Base-by-base conservation (phyloP, 2,797 vertebrate genomes). In the Bradypodion ventrale region DNA sequence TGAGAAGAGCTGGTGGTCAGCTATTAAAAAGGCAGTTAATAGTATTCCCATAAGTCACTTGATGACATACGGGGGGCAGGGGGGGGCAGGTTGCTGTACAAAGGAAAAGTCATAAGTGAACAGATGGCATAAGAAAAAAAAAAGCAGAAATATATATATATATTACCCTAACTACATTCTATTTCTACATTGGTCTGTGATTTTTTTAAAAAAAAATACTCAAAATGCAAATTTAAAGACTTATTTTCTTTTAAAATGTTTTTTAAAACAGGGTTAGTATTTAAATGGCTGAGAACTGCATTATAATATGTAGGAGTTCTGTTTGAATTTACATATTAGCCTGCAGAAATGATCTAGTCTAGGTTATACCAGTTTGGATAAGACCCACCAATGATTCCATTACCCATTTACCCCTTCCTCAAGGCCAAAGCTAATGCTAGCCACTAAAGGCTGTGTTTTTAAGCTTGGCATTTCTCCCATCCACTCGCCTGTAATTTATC, bases 1-100 rank as follows among this genome's bases (percentile, higher is more conserved):
- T 13, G 32, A 86, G 59, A 85, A 66, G 79, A 88, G 40, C 16
- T 72, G 72, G 83, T 25, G 85, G 83, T 25, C 68, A 87, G 35
- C 44, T 88, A 87, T 87, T 77, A 86, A 70, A 60, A 87, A 88
- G 40, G 32, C 27, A 87, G 40, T 80, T 87, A 88, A 87, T 82
- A 81, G 65, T 83, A 74, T 68, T 80, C 42, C 65, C 62, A 72
- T 73, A 83, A 84, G 87, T 66, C 40, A 80, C 2, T 25, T 42
- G 1, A n/a, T 73, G 42, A 40, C 72, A 87, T 76, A 62, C 62
- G 87, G n/a, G n/a, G n/a, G n/a, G 27, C 42, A 89, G 13, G 75
- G 52, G 78, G 49, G 75, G 21, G n/a, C 86, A 85, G 0, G 21
- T 74, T 83, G 13, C 19, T 73, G 5, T 25, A 70, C 16, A 32